phyloP scores from a whole-genome alignment of 2,888 invertebrate genomes.

The Caenorhabditis sp. region DNA sequence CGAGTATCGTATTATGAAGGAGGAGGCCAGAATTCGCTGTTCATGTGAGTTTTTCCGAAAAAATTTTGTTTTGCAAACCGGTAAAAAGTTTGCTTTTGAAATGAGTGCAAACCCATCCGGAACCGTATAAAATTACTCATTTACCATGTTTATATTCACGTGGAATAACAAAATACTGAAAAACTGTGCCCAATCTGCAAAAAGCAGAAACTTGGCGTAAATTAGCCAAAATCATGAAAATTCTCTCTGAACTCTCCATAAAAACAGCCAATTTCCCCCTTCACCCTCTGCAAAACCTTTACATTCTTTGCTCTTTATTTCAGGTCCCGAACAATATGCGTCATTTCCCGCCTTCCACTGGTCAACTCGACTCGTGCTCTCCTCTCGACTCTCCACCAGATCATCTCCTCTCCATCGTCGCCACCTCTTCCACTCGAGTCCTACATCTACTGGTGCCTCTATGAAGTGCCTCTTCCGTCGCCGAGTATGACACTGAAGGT shows the following conservation, averaged over 20 bases:
- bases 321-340: slow-evolving; percentile 91
- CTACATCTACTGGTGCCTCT: slow-evolving; percentile 95
- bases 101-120: too few species aligned
- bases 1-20: slow-evolving; percentile 88
- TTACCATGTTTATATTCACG: too few species aligned
- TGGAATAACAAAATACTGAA: too few species aligned
- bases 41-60: slow-evolving; percentile 86
- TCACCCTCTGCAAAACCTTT: neutral
- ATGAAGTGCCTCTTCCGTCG: slow-evolving; percentile 92
- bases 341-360: slow-evolving; percentile 94
- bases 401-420: slow-evolving; percentile 88
- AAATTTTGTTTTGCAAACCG: too few species aligned
- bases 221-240: neutral
- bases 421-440: slow-evolving; percentile 89
- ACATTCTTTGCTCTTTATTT: slow-evolving; percentile 82
- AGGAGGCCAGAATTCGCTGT: slow-evolving; percentile 92
- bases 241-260: slow-evolving; percentile 2
- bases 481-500: slow-evolving; percentile 91
- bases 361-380: slow-evolving; percentile 90
- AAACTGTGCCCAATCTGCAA: too few species aligned
- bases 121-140: too few species aligned
- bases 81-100: too few species aligned
- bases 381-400: slow-evolving; percentile 85
- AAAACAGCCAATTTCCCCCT: neutral
- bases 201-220: slow-evolving; percentile 6